A percentile compares a stretch with the other conserved stretches of the same genome.
Evolutionary conservation across 1,140 invertebrate species (phyloP).

Genomic region (Plectus sambesii): DNA sequence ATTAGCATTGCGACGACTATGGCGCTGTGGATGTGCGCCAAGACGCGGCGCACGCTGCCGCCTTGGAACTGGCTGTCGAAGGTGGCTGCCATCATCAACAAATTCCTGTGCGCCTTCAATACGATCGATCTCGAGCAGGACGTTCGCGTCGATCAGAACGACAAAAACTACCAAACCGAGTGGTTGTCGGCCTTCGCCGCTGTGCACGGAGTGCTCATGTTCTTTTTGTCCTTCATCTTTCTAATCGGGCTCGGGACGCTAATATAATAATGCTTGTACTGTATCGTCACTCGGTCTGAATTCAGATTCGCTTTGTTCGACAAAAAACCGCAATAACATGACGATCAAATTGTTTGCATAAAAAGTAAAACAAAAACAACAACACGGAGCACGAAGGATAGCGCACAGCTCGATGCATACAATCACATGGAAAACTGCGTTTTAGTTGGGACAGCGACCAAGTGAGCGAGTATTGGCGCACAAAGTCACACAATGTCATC

Average conservation of each 20-base stretch:
- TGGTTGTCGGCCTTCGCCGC: slow-evolving; percentile 15
- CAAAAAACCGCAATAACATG: slow-evolving; percentile 2
- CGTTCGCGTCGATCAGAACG: slow-evolving; percentile 7
- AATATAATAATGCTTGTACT: slow-evolving; percentile 8
- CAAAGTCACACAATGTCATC: no score
- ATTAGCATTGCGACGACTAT: slow-evolving; percentile 31
- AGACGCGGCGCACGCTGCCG: slow-evolving; percentile 33
- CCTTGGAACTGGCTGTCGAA: slow-evolving; percentile 35
- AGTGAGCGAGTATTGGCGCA: no score
- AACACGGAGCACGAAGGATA: neutral
- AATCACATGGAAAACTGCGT: no score
- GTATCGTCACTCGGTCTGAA: slow-evolving; percentile 2
- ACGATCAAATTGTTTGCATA: neutral
- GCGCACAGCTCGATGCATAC: no score
- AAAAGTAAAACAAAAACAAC: neutral
- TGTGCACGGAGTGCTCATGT: slow-evolving; percentile 14
- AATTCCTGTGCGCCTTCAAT: slow-evolving; percentile 15
- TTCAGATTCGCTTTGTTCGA: neutral
- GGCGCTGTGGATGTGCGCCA: slow-evolving; percentile 23
- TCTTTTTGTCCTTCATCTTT: slow-evolving; percentile 8
- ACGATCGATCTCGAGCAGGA: slow-evolving; percentile 12
- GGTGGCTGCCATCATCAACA: slow-evolving; percentile 17
- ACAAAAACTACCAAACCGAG: slow-evolving; percentile 13
- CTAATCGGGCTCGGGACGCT: slow-evolving; percentile 13
- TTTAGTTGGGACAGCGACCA: no score